These are phyloP conservation scores for Mormyrops boulengeri DNA, from an alignment of 2,797 vertebrate species.

Conservation along the genomic window DNA sequence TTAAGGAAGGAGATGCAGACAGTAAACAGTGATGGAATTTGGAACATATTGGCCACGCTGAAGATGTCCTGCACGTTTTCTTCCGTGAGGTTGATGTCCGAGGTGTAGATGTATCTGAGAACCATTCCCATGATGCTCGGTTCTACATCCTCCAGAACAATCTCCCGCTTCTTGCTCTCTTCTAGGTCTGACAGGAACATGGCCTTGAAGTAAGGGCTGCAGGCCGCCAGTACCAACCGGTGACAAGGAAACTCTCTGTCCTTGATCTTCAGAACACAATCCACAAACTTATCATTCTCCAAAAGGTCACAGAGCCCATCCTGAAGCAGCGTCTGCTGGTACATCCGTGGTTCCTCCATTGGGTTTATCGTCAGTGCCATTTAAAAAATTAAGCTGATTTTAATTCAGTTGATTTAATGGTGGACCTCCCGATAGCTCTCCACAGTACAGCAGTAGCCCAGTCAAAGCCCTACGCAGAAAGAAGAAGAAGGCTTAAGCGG, in stretches of 20 bases:
- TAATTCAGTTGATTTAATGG: slow-evolving; percentile 21
- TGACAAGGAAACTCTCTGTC: slow-evolving; percentile 90
- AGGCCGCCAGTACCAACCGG: slow-evolving; percentile 86
- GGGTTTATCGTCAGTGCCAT: slow-evolving; percentile 84
- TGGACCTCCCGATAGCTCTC: slow-evolving; percentile 31
- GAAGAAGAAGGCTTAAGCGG: slow-evolving; percentile 21
- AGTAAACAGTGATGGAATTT: slow-evolving; percentile 96
- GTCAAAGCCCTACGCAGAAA: slow-evolving; percentile 39
- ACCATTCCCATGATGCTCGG: slow-evolving; percentile 81
- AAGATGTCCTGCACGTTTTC: slow-evolving; percentile 93
- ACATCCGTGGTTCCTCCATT: slow-evolving; percentile 80
- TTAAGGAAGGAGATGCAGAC: slow-evolving; percentile 90
- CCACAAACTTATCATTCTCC: slow-evolving; percentile 88
- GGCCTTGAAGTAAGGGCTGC: slow-evolving; percentile 89
- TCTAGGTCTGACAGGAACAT: slow-evolving; percentile 86
- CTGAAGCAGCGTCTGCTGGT: slow-evolving; percentile 93
- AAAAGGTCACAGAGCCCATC: slow-evolving; percentile 91
- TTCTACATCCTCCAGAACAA: slow-evolving; percentile 83
- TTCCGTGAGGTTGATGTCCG: slow-evolving; percentile 85
- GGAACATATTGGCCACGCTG: slow-evolving; percentile 90
- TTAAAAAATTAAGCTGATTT: slow-evolving; percentile 33
- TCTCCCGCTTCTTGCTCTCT: slow-evolving; percentile 77
- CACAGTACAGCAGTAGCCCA: slow-evolving; percentile 37
- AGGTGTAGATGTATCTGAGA: slow-evolving; percentile 90
- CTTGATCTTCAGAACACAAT: slow-evolving; percentile 84